Base-by-base conservation (phyloP, 2,113 vertebrate genomes). In the Hippopotamus amphibius region DNA sequence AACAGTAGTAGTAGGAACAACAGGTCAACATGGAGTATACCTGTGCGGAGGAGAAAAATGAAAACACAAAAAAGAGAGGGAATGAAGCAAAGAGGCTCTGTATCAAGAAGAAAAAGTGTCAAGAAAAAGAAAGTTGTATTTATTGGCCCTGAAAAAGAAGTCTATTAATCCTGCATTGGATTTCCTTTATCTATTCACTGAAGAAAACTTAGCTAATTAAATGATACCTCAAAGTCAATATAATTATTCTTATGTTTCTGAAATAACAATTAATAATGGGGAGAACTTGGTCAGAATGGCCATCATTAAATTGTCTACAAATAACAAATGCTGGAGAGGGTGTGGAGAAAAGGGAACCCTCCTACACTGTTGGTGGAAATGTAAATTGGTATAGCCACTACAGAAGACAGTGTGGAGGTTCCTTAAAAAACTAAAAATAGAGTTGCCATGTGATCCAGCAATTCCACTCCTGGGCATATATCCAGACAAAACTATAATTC, bases 171-270 rank as follows among this genome's bases (percentile, higher is more conserved):
- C 16, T 71, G 46, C 26, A 76, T 0, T 68, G 43, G 46, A 87
- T 82, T 55, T 93, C 57, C 48, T 81, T 19, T 57, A 92, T 33
- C 53, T 72, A 33, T 43, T 84, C 28, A 86, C 8, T 28, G 53
- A 48, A 82, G 77, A 90, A 92, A 81, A 76, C 17, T 6, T 43
- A 72, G 61, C 30, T 90, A 61, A 95, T 76, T 76, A 89, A 89
- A 55, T 22, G 76, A n/a, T 13, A 14, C 33, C 30, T 22, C 10
- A n/a, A 79, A 79, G 76, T n/a, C 30, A 79, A 21, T n/a, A 7
- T 79, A 79, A 53, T n/a, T 79, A 55, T 22, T 79, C 48, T 65
- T 65, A n/a, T n/a, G 53, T n/a, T 85, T 76, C 33, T 86, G 63
- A 91, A 48, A 57, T 80, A 93, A 46, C 48, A 63, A 79, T 24